Evolutionary conservation across 2,113 vertebrate species (phyloP).

Genomic region (Oceanites oceanicus): DNA sequence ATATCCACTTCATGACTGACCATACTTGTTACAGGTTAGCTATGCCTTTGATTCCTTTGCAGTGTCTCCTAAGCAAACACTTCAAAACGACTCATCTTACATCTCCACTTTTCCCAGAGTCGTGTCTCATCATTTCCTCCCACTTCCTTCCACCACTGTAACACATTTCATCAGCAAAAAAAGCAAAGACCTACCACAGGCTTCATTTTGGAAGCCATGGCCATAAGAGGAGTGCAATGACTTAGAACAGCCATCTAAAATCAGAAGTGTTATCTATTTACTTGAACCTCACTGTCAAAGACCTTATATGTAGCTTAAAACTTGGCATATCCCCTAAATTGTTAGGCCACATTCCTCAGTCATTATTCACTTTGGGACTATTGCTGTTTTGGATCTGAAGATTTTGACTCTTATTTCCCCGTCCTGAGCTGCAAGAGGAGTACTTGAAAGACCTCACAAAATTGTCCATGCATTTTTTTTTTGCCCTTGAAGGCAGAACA

Average conservation of each 20-base stretch:
- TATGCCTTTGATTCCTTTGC: background rate
- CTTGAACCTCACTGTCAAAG: background rate
- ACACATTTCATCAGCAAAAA: background rate
- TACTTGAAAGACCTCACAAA: background rate
- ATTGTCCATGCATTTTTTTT: background rate
- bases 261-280: background rate
- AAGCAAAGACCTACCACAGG: background rate
- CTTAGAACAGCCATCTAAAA: background rate
- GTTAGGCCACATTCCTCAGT: background rate
- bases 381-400: background rate
- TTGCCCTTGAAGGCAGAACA: background rate
- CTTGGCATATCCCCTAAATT: background rate
- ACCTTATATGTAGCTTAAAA: background rate
- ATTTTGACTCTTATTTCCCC: background rate
- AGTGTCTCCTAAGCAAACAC: background rate
- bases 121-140: constrained; percentile 2
- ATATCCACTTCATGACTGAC: background rate
- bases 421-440: background rate
- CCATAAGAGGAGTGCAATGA: background rate
- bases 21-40: background rate
- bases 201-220: background rate
- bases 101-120: background rate
- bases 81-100: background rate
- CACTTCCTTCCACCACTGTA: background rate
- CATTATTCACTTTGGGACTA: background rate